Conservation (phyloP, 1,140 invertebrate genomes). For the Diorhabda sublineata region DNA sequence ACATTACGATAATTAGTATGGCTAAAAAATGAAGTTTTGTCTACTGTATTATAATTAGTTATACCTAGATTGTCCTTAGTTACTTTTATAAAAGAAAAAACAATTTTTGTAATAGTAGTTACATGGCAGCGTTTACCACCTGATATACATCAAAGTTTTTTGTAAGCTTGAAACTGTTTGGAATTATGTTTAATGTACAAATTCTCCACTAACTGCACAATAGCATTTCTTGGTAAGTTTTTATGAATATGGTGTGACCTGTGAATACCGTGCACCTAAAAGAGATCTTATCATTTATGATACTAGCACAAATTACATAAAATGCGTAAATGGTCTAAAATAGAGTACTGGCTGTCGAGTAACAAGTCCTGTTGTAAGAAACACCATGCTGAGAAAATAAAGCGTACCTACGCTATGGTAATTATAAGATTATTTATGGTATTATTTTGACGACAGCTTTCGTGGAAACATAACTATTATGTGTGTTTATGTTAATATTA, state of each 20-base stretch:
- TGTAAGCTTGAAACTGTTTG: too few species aligned
- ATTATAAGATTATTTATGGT: not conserved
- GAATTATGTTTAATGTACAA: not conserved
- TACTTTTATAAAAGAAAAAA: too few species aligned
- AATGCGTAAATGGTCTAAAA: not conserved
- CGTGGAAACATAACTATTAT: not conserved
- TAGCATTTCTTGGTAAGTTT: not conserved
- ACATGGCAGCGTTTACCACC: too few species aligned
- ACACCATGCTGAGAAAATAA: not conserved
- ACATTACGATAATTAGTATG: too few species aligned
- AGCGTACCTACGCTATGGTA: not conserved
- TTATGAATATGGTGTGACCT: not conserved
- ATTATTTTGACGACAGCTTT: not conserved
- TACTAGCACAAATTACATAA: constrained; percentile 1
- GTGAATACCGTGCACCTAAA: not conserved
- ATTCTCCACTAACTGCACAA: not conserved
- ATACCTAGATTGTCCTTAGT: too few species aligned
- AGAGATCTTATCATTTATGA: not conserved
- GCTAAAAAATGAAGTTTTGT: too few species aligned
- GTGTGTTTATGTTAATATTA: not conserved
- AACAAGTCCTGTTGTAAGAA: constrained; percentile 2
- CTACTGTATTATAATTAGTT: too few species aligned
- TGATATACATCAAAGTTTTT: too few species aligned
- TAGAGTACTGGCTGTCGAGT: not conserved
- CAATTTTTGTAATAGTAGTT: too few species aligned